Evolutionary conservation across 2,113 vertebrate species (phyloP).

Genomic region (Australoheros scitulus): DNA sequence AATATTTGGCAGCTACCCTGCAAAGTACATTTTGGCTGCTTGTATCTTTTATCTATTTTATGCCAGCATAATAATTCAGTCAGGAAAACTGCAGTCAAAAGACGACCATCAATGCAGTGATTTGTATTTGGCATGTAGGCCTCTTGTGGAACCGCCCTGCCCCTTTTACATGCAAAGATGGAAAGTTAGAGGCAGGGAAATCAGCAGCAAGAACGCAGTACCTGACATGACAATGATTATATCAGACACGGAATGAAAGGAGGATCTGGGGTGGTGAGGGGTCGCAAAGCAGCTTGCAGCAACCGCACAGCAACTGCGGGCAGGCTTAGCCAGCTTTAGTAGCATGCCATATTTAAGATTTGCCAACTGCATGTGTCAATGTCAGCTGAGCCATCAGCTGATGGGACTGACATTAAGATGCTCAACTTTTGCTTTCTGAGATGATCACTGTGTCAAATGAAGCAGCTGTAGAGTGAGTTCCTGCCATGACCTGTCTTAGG

Average conservation of each 20-base stretch:
- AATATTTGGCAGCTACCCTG: background rate
- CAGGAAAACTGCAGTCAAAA: background rate
- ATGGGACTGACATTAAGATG: too few relatives aligned
- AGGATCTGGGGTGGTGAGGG: too few relatives aligned
- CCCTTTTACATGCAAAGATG: background rate
- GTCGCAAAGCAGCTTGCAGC: background rate
- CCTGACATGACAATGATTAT: background rate
- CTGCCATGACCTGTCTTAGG: too few relatives aligned
- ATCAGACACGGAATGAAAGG: background rate
- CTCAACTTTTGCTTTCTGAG: too few relatives aligned
- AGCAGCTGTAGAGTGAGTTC: too few relatives aligned
- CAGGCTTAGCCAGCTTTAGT: background rate
- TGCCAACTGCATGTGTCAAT: too few relatives aligned
- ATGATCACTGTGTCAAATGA: too few relatives aligned
- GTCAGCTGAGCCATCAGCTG: too few relatives aligned
- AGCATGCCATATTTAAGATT: background rate
- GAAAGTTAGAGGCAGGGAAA: background rate
- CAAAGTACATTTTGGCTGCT: conserved; percentile 1
- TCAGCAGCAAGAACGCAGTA: background rate
- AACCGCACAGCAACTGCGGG: background rate
- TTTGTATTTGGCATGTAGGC: background rate
- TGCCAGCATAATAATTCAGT: background rate
- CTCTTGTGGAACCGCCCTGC: background rate
- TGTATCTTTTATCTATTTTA: background rate
- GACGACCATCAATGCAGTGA: background rate